These are phyloP conservation scores for Drosophila neutralis DNA, from an alignment of 2,888 invertebrate species.

Conservation along the genomic window DNA sequence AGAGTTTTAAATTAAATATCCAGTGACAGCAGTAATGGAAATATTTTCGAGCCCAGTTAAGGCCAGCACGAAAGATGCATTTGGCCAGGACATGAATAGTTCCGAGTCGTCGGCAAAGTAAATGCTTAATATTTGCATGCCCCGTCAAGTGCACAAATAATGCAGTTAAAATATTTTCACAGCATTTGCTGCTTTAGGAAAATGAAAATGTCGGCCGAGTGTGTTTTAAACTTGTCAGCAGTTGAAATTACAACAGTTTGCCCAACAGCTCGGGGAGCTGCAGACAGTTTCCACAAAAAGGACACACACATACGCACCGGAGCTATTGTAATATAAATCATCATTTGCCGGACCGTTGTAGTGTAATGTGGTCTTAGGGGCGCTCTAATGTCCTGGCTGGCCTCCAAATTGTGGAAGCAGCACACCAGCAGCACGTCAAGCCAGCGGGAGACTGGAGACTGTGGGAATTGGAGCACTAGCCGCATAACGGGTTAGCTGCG, in stretches of 20 bases:
- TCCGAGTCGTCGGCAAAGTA: constrained; percentile 9
- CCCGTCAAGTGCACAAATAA: constrained; percentile 46
- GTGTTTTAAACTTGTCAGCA: constrained; percentile 29
- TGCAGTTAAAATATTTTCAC: constrained; percentile 66
- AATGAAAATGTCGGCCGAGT: constrained; percentile 27
- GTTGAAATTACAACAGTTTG: constrained; percentile 1
- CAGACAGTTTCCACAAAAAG: background rate
- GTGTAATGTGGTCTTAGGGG: constrained; percentile 48
- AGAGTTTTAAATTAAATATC: constrained; percentile 20
- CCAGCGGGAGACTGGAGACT: background rate
- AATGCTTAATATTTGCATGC: constrained; percentile 50
- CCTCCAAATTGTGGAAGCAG: constrained; percentile 15
- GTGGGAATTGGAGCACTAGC: constrained; percentile 21
- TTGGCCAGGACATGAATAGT: constrained; percentile 3
- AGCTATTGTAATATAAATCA: constrained; percentile 69
- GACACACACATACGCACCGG: background rate
- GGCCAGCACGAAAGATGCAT: background rate
- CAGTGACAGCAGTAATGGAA: constrained; percentile 32
- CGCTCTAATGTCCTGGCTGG: constrained; percentile 48
- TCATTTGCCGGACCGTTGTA: constrained; percentile 60
- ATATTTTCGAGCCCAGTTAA: constrained; percentile 17
- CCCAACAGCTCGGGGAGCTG: constrained; percentile 19
- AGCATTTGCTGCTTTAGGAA: constrained; percentile 45
- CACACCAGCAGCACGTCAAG: background rate
- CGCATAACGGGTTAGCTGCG: constrained; percentile 4